A percentile compares a stretch with the other conserved stretches of the same genome.
These are phyloP conservation scores for Corythornis madagascariensis DNA, from an alignment of 2,113 vertebrate genomes.

Conservation along the genomic window DNA sequence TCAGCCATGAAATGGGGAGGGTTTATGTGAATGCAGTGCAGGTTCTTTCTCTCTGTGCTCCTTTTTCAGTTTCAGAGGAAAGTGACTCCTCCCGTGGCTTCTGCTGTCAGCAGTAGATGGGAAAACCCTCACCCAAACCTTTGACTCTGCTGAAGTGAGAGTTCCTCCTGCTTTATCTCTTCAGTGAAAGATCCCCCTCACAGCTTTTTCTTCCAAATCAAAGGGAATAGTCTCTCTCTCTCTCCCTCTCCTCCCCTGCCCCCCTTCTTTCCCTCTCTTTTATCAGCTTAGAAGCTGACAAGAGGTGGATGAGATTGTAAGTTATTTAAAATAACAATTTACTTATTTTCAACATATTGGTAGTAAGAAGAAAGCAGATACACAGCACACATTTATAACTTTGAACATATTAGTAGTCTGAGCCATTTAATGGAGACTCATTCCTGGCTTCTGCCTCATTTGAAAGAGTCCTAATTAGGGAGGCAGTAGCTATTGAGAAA, in stretches of 20 bases:
- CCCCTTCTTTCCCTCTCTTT: not conserved
- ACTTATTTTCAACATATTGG: slow-evolving; percentile 19
- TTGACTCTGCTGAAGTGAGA: not conserved
- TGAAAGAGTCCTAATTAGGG: slow-evolving; percentile 14
- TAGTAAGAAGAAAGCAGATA: slow-evolving; percentile 10
- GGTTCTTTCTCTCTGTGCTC: not conserved
- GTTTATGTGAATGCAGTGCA: not conserved
- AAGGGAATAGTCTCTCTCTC: not conserved
- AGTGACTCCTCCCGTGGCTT: not conserved
- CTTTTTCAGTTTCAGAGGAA: not conserved
- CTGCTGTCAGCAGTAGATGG: not conserved
- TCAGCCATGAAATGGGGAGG: not conserved
- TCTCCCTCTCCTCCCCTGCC: too few relatives aligned
- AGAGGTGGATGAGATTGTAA: not conserved
- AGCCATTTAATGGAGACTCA: not conserved
- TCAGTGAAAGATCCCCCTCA: not conserved
- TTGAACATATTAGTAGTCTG: not conserved
- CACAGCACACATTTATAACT: not conserved
- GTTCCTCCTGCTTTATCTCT: slow-evolving; percentile 7
- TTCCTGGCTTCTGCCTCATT: not conserved
- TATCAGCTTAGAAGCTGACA: not conserved
- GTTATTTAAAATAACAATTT: slow-evolving; percentile 41
- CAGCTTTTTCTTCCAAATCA: not conserved
- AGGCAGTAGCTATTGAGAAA: slow-evolving; percentile 10
- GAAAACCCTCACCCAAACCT: slow-evolving; percentile 16